These are phyloP conservation scores for Bombyx huttoni DNA, from an alignment of 2,888 invertebrate genomes.

Conservation along the genomic window DNA sequence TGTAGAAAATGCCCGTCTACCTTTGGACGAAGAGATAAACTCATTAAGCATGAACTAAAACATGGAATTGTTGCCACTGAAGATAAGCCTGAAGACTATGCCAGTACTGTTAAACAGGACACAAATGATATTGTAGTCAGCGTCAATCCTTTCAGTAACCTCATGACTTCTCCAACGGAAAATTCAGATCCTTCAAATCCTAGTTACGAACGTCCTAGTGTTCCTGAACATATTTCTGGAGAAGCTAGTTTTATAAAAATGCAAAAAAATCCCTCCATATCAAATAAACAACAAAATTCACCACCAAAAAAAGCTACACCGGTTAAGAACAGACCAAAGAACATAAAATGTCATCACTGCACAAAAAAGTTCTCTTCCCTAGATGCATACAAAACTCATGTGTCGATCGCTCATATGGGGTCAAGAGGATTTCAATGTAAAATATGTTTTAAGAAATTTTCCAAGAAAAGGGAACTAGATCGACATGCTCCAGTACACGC, in stretches of 20 bases:
- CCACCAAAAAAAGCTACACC: slow-evolving; percentile 36
- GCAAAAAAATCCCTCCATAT: slow-evolving; percentile 37
- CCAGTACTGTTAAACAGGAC: slow-evolving; percentile 31
- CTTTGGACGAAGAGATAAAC: slow-evolving; percentile 79
- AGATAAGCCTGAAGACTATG: slow-evolving; percentile 29
- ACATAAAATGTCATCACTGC: slow-evolving; percentile 67
- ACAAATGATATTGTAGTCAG: slow-evolving; percentile 73
- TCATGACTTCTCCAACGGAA: slow-evolving; percentile 54
- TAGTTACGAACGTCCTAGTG: slow-evolving; percentile 59
- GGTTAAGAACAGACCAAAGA: slow-evolving; percentile 59
- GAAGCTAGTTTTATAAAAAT: slow-evolving; percentile 58
- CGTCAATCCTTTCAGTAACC: slow-evolving; percentile 72
- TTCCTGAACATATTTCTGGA: slow-evolving; percentile 66
- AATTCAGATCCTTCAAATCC: slow-evolving; percentile 29
- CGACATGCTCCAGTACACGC: slow-evolving; percentile 78
- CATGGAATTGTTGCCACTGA: slow-evolving; percentile 62
- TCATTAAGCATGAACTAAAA: slow-evolving; percentile 76
- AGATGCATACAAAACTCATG: slow-evolving; percentile 68
- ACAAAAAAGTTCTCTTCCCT: slow-evolving; percentile 63
- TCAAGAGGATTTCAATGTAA: slow-evolving; percentile 75
- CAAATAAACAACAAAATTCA: slow-evolving; percentile 36
- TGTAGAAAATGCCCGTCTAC: slow-evolving; percentile 77
- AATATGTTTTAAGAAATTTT: slow-evolving; percentile 77
- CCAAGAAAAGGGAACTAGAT: slow-evolving; percentile 79
- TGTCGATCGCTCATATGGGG: slow-evolving; percentile 62